These are phyloP conservation scores for Agrenia bidenticulata DNA, from an alignment of 2,888 invertebrate genomes.

Conservation along the genomic window DNA sequence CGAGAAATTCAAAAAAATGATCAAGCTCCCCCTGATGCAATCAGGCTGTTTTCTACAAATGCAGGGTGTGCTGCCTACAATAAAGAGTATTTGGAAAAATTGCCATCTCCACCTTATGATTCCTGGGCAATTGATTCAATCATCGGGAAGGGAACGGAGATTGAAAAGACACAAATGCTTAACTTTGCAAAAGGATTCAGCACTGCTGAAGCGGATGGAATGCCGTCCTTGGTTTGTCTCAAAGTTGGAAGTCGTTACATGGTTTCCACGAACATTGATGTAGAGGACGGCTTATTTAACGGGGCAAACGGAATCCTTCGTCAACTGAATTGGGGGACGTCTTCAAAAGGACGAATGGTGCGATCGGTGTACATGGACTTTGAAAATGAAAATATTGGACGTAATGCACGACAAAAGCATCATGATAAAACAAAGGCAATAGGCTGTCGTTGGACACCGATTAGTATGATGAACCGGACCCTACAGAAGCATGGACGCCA, in stretches of 20 bases:
- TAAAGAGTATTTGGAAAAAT: constrained; percentile 1
- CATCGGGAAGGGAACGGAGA: constrained; percentile 13
- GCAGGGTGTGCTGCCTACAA: constrained; percentile 31
- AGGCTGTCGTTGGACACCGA: constrained; percentile 2
- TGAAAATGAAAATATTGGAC: constrained; percentile 26
- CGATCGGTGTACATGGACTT: constrained; percentile 32
- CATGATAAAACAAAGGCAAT: not conserved
- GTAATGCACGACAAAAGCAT: not conserved
- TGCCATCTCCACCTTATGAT: too few species aligned
- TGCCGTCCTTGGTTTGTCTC: constrained; percentile 43
- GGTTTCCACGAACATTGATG: constrained; percentile 41
- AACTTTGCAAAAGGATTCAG: constrained; percentile 17
- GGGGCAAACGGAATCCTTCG: constrained; percentile 39
- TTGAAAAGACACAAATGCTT: constrained; percentile 8
- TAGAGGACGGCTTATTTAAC: constrained; percentile 44
- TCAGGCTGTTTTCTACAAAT: constrained; percentile 31
- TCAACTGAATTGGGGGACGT: constrained; percentile 22
- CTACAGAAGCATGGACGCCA: constrained; percentile 3
- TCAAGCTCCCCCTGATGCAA: constrained; percentile 34
- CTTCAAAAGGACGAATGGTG: not conserved
- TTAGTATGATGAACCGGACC: not conserved
- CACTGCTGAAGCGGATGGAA: constrained; percentile 39
- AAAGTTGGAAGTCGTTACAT: constrained; percentile 46
- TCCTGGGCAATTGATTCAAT: too few species aligned
- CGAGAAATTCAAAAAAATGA: constrained; percentile 12